Evolutionary conservation across 2,113 vertebrate species (phyloP).

Genomic region (Siniperca chuatsi): DNA sequence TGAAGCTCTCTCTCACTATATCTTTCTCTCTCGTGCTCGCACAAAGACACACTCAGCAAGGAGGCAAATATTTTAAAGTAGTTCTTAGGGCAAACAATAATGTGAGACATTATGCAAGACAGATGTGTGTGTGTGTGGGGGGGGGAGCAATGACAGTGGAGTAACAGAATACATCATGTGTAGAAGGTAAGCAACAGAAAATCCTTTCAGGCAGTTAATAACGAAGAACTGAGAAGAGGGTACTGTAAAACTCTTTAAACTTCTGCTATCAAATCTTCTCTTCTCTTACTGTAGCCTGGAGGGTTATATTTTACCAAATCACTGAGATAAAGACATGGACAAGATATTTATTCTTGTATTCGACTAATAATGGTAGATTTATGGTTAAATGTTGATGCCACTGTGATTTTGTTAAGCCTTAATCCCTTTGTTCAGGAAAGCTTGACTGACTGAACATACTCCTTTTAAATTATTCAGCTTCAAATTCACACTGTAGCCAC

Average conservation of each 20-base stretch:
- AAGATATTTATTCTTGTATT: slow-evolving; percentile 15
- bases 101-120: slow-evolving; percentile 25
- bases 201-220: slow-evolving; percentile 30
- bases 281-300: background rate
- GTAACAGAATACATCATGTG: slow-evolving; percentile 16
- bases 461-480: slow-evolving; percentile 39
- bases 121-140: background rate
- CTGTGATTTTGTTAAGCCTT: slow-evolving; percentile 12
- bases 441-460: slow-evolving; percentile 14
- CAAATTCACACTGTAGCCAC: slow-evolving; percentile 4
- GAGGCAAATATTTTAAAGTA: slow-evolving; percentile 18
- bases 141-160: slow-evolving; percentile 7
- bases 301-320: slow-evolving; percentile 12
- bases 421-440: background rate
- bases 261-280: slow-evolving; percentile 2
- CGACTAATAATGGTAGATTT: slow-evolving; percentile 22
- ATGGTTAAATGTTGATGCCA: slow-evolving; percentile 2
- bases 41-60: slow-evolving; percentile 32
- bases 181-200: slow-evolving; percentile 34
- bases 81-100: slow-evolving; percentile 20
- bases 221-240: slow-evolving; percentile 8
- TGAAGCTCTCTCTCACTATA: slow-evolving; percentile 19
- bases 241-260: background rate
- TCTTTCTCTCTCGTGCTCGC: slow-evolving; percentile 9
- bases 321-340: background rate